These are phyloP conservation scores for Peucedramus taeniatus DNA, from an alignment of 2,113 vertebrate species.

Conservation along the genomic window DNA sequence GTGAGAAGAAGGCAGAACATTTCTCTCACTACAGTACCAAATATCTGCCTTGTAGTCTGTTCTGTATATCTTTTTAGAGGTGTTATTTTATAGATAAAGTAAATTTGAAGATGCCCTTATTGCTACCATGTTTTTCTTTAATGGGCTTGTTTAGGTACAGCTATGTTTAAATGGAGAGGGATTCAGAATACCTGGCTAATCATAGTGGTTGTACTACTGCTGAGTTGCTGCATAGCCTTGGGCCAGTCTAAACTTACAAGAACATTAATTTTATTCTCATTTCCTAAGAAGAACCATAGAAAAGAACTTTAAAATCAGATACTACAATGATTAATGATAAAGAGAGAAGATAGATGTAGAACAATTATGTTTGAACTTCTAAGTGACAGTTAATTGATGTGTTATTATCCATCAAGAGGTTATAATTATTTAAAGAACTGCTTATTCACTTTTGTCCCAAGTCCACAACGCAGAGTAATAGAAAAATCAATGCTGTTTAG, in stretches of 20 bases:
- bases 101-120: neutral
- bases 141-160: neutral
- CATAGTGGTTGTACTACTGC: neutral
- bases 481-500: neutral
- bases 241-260: neutral
- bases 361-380: neutral
- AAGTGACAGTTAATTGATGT: slow-evolving; percentile 1
- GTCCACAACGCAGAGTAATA: neutral
- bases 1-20: neutral
- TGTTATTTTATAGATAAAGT: neutral
- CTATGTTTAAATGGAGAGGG: neutral
- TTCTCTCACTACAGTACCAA: neutral
- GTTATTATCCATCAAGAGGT: neutral
- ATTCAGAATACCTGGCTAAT: neutral
- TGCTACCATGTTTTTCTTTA: neutral
- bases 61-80: neutral
- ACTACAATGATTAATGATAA: neutral
- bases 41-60: neutral
- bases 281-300: neutral
- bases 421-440: neutral
- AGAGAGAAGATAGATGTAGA: neutral
- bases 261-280: slow-evolving; percentile 7
- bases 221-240: neutral
- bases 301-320: neutral
- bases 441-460: neutral